Percentiles rank a stretch among this genome's conserved stretches.
Evolutionary conservation across 2,797 vertebrate species (phyloP).

Genomic region (Propithecus perrieri): DNA sequence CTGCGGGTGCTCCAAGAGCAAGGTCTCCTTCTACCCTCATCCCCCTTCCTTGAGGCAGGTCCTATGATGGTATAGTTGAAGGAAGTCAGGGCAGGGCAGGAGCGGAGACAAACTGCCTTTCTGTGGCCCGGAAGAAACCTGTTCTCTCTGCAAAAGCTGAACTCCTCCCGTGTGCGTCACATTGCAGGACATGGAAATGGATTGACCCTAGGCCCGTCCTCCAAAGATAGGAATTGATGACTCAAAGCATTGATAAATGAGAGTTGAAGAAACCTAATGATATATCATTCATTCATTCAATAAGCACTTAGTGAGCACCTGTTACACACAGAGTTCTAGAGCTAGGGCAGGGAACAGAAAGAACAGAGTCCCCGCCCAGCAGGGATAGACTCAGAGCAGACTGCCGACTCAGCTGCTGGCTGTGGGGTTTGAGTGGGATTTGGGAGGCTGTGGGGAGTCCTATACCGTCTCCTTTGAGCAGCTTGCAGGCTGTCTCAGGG

Average conservation of each 20-base stretch:
- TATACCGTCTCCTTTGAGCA: background rate
- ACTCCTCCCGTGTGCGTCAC: background rate
- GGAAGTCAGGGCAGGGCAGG: background rate
- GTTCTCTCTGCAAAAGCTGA: rapidly evolving
- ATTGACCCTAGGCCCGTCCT: background rate
- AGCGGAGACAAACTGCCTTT: background rate
- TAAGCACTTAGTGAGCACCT: background rate
- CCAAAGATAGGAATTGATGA: background rate
- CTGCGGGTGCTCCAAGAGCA: rapidly evolving
- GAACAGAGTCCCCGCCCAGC: background rate
- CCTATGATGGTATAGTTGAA: background rate
- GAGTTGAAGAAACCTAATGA: background rate
- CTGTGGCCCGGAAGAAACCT: background rate
- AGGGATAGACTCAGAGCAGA: background rate
- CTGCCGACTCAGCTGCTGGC: rapidly evolving
- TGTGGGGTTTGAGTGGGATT: background rate
- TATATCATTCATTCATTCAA: rapidly evolving
- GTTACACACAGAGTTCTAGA: rapidly evolving
- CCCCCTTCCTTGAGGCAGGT: background rate
- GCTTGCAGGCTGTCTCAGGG: background rate
- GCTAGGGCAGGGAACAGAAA: background rate
- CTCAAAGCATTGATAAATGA: background rate
- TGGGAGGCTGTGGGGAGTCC: background rate
- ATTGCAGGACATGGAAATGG: background rate
- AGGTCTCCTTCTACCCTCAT: background rate